These are phyloP conservation scores for Lepidotrigona ventralis DNA, from an alignment of 1,140 invertebrate species.

Conservation along the genomic window DNA sequence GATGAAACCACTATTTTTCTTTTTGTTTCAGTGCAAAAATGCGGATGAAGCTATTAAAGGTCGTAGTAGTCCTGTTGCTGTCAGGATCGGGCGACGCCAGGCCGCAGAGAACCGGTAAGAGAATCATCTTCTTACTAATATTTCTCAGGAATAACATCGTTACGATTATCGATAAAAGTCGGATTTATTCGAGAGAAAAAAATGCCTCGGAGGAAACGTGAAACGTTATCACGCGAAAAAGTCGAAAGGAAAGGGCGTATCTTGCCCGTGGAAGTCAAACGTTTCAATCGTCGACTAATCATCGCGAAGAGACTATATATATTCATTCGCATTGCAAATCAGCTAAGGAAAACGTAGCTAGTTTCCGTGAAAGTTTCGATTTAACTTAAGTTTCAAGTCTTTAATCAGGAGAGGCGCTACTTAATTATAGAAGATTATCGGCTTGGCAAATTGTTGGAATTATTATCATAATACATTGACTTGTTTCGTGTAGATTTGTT, in stretches of 20 bases:
- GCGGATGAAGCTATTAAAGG: slow-evolving; percentile 68
- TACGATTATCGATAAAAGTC: neutral
- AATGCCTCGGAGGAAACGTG: slow-evolving; percentile 7
- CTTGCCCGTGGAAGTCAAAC: slow-evolving; percentile 5
- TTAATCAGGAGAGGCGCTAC: slow-evolving; percentile 1
- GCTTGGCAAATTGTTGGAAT: neutral
- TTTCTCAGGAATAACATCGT: neutral
- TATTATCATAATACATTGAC: neutral
- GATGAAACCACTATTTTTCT: slow-evolving; percentile 12
- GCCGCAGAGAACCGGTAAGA: slow-evolving; percentile 74
- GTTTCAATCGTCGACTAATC: slow-evolving; percentile 4
- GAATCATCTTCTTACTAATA: neutral
- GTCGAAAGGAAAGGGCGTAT: slow-evolving; percentile 3
- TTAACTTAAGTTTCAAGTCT: neutral
- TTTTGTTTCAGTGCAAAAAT: slow-evolving; percentile 76
- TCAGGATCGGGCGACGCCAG: slow-evolving; percentile 70
- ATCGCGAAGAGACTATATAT: neutral
- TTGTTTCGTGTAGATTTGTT: neutral
- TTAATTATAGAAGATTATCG: neutral
- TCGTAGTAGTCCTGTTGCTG: slow-evolving; percentile 69
- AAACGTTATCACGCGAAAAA: neutral
- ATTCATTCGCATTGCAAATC: slow-evolving; percentile 30
- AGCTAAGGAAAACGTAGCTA: neutral
- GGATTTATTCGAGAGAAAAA: neutral
- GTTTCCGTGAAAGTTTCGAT: slow-evolving; percentile 1